Base-by-base conservation (phyloP, 1,140 invertebrate species). In the Ceratosolen fusciceps region DNA sequence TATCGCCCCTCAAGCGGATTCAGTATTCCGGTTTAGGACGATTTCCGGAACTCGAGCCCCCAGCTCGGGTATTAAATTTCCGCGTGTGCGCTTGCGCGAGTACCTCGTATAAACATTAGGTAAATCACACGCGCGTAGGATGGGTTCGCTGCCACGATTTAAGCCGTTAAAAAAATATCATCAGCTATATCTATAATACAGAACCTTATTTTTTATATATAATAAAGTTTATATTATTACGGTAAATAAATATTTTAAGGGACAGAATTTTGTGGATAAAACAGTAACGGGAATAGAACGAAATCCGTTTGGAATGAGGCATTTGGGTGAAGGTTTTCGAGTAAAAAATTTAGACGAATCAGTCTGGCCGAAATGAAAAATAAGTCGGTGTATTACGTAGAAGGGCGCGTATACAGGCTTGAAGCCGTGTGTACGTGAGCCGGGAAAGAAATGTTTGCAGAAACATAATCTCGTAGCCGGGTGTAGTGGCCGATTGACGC, bases 11-110 rank as follows among this genome's bases (percentile, higher is more conserved):
- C 31, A 10, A 8, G 31, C 60, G 34, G 16, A 37, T 37, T 65
- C 19, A 19, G 75, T 77, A 81, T 84, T 83, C 84, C 85, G 82
- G 82, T 86, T 86, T 84, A 75, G 73, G 65, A 80, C 65, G 82
- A 85, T 84, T 87, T 86, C 85, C 86, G 85, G 82, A 82, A 82
- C 77, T 71, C 74, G 77, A 81, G 83, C 77, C 79, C 82, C 80
- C 77, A 82, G 70, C 77, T 65, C 47, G 47, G 9, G 56, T 81
- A 81, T 82, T 58, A 80, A 75, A 73, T 84, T 84, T 81, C 78
- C 79, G 75, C 65, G 77, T 21, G 58, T n/a, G 31, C 67, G 31
- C 67, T 19, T 37, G 37, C 39, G 74, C 74, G 52, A 75, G 62
- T 73, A 78, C 72, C 70, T 68, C 62, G 74, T 68, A 43, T 68